Conservation (phyloP, 92 coral and sea anemone species). For the Pocillopora meandrina region DNA sequence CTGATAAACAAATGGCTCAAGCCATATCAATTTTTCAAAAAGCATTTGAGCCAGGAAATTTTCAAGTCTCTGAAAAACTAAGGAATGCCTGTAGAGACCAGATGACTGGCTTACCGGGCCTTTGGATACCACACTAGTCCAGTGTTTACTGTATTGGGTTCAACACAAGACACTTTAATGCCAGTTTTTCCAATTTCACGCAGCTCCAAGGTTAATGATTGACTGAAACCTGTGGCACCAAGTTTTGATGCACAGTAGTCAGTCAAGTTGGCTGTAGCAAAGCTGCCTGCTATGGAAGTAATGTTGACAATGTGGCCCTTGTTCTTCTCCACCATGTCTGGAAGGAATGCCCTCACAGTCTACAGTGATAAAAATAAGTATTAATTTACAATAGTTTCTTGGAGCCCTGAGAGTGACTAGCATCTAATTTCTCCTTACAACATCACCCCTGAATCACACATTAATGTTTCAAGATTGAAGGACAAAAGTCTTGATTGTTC, state of each 20-base stretch:
- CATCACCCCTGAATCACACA: not conserved
- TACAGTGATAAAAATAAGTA: constrained; percentile 3
- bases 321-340: constrained; percentile 77
- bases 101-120: constrained; percentile 38
- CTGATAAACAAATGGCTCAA: too few species aligned
- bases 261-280: constrained; percentile 43
- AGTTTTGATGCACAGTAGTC: constrained; percentile 82
- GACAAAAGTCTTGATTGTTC: too few species aligned
- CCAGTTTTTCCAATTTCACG: constrained; percentile 62
- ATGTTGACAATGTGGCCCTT: constrained; percentile 87
- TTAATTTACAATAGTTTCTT: not conserved
- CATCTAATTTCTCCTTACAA: not conserved
- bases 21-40: not conserved
- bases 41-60: not conserved
- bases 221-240: constrained; percentile 83
- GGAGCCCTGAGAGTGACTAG: not conserved
- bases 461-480: too few species aligned
- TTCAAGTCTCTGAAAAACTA: too few species aligned
- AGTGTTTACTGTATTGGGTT: constrained; percentile 71
- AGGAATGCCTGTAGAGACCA: too few species aligned
- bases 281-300: constrained; percentile 74
- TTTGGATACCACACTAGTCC: constrained; percentile 73
- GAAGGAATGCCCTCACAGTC: constrained; percentile 82
- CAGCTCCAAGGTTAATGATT: constrained; percentile 64
- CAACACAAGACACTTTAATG: constrained; percentile 70